Percentiles rank a stretch among this genome's conserved stretches.
These are phyloP conservation scores for Amyelois transitella DNA, from an alignment of 1,140 invertebrate species.

Conservation along the genomic window DNA sequence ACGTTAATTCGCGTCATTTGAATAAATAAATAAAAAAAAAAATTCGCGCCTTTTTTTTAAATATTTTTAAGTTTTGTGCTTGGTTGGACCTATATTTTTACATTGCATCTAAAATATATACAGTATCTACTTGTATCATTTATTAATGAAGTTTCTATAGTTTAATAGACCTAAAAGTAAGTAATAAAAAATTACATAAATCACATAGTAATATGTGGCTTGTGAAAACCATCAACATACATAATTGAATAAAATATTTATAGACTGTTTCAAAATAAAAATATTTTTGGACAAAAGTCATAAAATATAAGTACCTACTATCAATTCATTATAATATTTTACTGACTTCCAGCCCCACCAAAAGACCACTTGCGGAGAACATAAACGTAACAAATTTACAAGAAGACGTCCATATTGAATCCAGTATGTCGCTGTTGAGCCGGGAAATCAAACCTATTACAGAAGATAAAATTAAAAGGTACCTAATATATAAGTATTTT, in stretches of 20 bases:
- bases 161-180: no score
- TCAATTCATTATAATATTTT: no score
- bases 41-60: neutral
- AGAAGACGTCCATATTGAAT: constrained; percentile 12
- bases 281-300: neutral
- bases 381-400: constrained; percentile 32
- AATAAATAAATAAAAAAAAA: neutral
- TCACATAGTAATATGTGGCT: no score
- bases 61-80: neutral
- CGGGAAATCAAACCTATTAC: constrained; percentile 9
- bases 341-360: constrained; percentile 37
- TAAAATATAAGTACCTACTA: neutral
- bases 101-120: no score
- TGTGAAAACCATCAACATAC: no score
- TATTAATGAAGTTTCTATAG: no score
- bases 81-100: no score
- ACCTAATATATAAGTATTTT: neutral
- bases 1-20: neutral
- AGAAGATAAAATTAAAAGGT: constrained; percentile 28
- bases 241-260: no score
- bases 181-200: no score
- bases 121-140: no score
- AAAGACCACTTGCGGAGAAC: constrained; percentile 43
- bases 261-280: neutral
- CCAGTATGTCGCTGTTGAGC: constrained; percentile 35